Evolutionary conservation across 2,797 vertebrate species (phyloP).

Genomic region (Danio choprae): DNA sequence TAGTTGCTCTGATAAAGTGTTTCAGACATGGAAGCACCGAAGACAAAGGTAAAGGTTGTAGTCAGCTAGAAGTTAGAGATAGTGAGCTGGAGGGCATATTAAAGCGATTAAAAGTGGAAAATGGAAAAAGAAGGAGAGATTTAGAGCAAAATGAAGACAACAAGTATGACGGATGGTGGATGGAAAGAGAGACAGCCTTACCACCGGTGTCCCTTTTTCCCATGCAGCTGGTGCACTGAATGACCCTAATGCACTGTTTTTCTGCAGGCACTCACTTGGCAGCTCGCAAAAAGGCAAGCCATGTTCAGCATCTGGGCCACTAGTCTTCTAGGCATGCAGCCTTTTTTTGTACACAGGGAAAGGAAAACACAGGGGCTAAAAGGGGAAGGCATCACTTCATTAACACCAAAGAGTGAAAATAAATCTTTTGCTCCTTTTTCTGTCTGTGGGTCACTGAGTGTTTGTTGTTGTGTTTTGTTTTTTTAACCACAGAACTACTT

Average conservation of each 20-base stretch:
- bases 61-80: conserved; percentile 43
- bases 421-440: conserved; percentile 11
- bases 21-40: background rate
- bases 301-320: conserved; percentile 54
- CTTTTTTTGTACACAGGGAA: background rate
- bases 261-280: conserved; percentile 68
- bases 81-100: conserved; percentile 17
- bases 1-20: conserved; percentile 3
- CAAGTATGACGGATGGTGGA: background rate
- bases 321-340: conserved; percentile 1
- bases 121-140: conserved; percentile 32
- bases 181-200: conserved; percentile 8
- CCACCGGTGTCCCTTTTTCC: conserved; percentile 48
- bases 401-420: conserved; percentile 16
- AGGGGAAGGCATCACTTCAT: background rate
- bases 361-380: background rate
- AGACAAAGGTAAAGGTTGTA: conserved; percentile 38
- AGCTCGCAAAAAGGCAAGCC: conserved; percentile 52
- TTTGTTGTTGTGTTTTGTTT: conserved; percentile 1
- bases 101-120: conserved; percentile 15
- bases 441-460: conserved; percentile 4
- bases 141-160: conserved; percentile 12
- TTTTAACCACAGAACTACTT: conserved; percentile 90
- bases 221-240: conserved; percentile 39
- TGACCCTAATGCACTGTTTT: conserved; percentile 75